Evolutionary conservation across 2,113 vertebrate genomes (phyloP), one percentile per base, ranked within the genome.

Genomic region (Microcebus tavaratra): DNA sequence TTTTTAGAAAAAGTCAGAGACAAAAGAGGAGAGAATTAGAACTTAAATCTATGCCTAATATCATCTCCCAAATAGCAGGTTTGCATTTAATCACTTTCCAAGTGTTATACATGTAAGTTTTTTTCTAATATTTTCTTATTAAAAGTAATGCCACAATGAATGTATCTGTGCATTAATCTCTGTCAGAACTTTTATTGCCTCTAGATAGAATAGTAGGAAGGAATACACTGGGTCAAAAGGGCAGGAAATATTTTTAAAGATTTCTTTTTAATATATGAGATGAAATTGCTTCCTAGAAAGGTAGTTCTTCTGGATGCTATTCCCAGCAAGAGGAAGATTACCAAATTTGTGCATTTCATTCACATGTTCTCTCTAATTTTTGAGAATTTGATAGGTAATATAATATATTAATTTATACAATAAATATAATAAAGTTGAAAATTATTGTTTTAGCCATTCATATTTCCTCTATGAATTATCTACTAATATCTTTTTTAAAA

Each of bases 171-270:
- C 65, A 96, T 98, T 95, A 63, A 88, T 95, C 86, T 91, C 94
- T 93, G 72, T 83, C 92, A 89, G 59, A 70, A 75, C 75, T 88
- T 82, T 96, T 95, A 96, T 81, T 96, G 85, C 25, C 31, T 90
- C 57, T 73, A 55, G 70, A 42, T 65, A 85, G 50, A 92, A 65
- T 15, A 88, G 29, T 57, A 84, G 17, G 14, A 92, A 93, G 27
- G 42, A 93, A n/a, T 6, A 81, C 34, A 67, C 5, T 76, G 86
- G 73, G 72, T 88, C 53, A 96, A 96, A 95, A 95, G 29, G 9
- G 5, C 59, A 61, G 68, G 6, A 34, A 94, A 73, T 94, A 81
- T 81, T 82, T 57, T 70, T 81, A 55, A 95, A 83, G 31, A 23
- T 57, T 68, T 70, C 45, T 83, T 55, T 89, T 57, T 14, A 91